These are phyloP conservation scores for Nesospiza acunhae DNA, from an alignment of 2,113 vertebrate genomes.

Conservation along the genomic window DNA sequence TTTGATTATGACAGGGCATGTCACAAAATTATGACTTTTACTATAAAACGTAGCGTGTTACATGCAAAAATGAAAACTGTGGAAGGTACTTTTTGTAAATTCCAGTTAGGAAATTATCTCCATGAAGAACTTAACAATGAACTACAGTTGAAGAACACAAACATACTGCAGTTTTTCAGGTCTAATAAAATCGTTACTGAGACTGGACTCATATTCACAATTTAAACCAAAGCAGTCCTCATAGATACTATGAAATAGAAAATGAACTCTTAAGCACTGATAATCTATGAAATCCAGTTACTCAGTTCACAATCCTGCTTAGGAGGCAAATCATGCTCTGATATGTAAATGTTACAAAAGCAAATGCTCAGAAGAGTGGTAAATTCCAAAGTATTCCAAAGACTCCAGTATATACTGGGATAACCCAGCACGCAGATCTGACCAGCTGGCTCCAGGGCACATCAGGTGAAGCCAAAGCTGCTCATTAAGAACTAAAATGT, in stretches of 20 bases:
- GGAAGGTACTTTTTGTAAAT: neutral
- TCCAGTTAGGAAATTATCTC: neutral
- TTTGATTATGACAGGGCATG: neutral
- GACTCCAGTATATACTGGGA: neutral
- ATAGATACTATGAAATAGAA: rapidly evolving
- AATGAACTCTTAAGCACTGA: neutral
- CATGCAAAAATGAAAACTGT: neutral
- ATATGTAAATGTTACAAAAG: neutral
- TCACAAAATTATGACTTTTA: neutral
- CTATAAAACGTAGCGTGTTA: neutral
- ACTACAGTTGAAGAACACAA: neutral
- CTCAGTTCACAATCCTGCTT: neutral
- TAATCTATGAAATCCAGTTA: neutral
- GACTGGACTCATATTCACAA: neutral
- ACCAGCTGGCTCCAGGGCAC: neutral
- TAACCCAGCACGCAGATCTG: neutral
- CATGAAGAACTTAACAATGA: neutral
- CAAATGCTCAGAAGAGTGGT: neutral
- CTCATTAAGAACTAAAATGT: neutral
- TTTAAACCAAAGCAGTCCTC: neutral
- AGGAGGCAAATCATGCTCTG: neutral
- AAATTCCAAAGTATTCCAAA: neutral
- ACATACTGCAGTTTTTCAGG: neutral
- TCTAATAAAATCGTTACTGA: neutral
- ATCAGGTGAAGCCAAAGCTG: neutral